phyloP scores from a whole-genome alignment of 2,797 vertebrate genomes.

The Mus caroli region DNA sequence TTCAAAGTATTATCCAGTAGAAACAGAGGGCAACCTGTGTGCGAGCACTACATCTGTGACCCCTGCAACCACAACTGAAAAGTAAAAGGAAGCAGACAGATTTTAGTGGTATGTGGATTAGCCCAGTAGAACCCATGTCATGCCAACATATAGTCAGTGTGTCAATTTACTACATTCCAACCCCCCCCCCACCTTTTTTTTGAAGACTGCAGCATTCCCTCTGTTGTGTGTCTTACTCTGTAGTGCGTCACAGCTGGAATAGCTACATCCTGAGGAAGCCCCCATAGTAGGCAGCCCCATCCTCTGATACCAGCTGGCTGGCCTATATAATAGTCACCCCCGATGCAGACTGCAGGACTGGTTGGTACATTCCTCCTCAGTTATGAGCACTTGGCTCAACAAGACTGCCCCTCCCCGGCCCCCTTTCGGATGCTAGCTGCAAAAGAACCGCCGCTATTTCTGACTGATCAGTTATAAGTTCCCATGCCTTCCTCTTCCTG shows the following conservation, averaged over 20 bases:
- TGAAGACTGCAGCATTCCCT: not conserved
- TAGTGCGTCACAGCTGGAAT: accelerated
- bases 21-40: not conserved
- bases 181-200: too few relatives aligned
- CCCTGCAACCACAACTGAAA: not conserved
- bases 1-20: not conserved
- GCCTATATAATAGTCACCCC: not conserved
- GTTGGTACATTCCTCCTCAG: not conserved
- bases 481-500: not conserved
- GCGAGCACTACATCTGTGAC: not conserved
- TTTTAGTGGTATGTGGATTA: not conserved
- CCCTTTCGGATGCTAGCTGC: not conserved
- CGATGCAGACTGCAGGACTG: not conserved
- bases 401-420: not conserved
- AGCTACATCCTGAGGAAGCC: not conserved
- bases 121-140: not conserved
- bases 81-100: constrained; percentile 17
- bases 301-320: not conserved
- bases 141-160: not conserved
- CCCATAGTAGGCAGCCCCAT: not conserved
- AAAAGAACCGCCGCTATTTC: not conserved
- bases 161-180: not conserved
- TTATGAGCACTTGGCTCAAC: not conserved
- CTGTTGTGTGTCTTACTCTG: not conserved
- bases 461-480: not conserved